These are phyloP conservation scores for Odocoileus hemionus DNA, from an alignment of 2,113 vertebrate species.

Conservation along the genomic window DNA sequence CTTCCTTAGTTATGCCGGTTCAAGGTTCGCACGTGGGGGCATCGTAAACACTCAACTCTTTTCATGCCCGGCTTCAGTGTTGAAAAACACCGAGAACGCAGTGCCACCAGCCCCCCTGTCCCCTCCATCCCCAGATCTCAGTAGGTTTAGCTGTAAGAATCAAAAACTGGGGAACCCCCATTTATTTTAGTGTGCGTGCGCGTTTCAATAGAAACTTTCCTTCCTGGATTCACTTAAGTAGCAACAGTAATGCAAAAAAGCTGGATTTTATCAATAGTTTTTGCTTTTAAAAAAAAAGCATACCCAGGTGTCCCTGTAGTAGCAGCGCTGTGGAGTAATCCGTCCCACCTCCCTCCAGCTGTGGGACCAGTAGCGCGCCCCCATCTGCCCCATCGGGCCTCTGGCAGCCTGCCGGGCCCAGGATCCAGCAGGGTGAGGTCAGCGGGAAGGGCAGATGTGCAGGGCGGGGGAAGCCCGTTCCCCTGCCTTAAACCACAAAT, in stretches of 20 bases:
- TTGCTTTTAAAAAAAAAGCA: background rate
- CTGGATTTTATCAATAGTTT: background rate
- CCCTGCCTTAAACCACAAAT: constrained; percentile 1
- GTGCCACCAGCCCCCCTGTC: background rate
- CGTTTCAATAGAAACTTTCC: background rate
- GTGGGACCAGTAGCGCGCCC: background rate
- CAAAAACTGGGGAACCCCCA: background rate
- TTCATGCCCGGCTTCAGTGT: background rate
- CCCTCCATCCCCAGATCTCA: background rate
- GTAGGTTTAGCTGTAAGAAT: background rate
- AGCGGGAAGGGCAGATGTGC: background rate
- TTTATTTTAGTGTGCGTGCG: background rate
- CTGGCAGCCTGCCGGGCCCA: background rate
- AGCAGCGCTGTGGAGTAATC: background rate
- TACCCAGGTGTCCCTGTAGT: background rate
- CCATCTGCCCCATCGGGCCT: accelerated
- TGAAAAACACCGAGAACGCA: background rate
- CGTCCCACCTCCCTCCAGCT: background rate
- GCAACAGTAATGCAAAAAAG: background rate
- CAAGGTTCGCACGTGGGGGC: background rate
- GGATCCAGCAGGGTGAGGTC: background rate
- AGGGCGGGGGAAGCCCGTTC: background rate
- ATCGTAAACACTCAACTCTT: background rate
- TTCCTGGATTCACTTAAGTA: background rate
- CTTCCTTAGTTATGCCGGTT: background rate